Conservation (phyloP, 2,888 invertebrate species). For the Eutolmus rufibarbis region DNA sequence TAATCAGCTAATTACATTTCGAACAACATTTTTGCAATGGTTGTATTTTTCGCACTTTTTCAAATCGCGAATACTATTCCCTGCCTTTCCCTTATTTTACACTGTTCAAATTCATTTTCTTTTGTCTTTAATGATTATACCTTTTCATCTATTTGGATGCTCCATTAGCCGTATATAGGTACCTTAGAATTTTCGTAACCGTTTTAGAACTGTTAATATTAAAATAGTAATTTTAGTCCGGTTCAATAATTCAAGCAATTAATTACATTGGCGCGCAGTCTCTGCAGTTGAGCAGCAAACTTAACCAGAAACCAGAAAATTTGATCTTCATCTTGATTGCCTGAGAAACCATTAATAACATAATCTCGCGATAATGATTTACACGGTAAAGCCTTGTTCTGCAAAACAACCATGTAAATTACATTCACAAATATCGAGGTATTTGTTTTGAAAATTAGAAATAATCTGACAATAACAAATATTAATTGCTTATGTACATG, state of each 20-base stretch:
- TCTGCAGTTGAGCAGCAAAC: not conserved
- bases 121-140: not conserved
- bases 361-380: not conserved
- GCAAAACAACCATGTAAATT: not conserved
- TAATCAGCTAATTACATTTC: not conserved
- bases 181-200: not conserved
- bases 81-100: not conserved
- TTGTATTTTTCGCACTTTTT: not conserved
- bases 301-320: not conserved
- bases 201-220: not conserved
- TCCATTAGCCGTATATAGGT: not conserved
- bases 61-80: not conserved
- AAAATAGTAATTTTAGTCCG: not conserved
- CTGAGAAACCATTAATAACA: not conserved
- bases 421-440: not conserved
- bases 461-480: not conserved
- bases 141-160: not conserved
- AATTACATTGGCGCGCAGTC: not conserved
- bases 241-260: not conserved
- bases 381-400: not conserved
- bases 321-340: not conserved
- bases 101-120: not conserved
- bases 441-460: not conserved
- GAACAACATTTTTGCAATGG: not conserved
- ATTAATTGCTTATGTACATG: not conserved